phyloP scores from a whole-genome alignment of 2,797 vertebrate genomes.

The Rhinoraja longicauda region DNA sequence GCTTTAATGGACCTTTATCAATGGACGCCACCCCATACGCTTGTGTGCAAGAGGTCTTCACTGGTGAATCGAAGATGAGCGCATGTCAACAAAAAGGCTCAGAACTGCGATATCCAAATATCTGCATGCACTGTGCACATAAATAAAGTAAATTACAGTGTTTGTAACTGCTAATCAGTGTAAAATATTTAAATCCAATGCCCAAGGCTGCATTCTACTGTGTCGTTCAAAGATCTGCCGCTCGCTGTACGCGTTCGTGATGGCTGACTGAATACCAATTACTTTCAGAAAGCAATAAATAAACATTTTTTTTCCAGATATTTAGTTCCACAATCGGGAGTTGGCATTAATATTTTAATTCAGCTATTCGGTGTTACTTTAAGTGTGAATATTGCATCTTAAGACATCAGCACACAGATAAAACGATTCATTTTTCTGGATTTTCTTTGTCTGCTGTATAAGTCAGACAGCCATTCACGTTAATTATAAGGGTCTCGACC shows the following conservation, averaged over 20 bases:
- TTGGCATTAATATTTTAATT: neutral
- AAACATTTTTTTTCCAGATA: neutral
- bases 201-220: neutral
- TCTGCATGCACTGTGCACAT: neutral
- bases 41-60: neutral
- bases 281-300: neutral
- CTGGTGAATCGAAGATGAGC: too few species aligned
- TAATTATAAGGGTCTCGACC: too few species aligned
- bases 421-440: neutral
- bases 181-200: neutral
- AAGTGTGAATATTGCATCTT: neutral
- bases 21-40: neutral
- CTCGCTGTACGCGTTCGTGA: neutral
- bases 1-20: neutral
- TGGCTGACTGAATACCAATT: neutral
- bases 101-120: neutral
- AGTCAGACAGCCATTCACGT: neutral
- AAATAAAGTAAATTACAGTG: neutral
- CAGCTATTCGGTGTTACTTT: neutral
- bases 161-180: neutral
- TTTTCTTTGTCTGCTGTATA: neutral
- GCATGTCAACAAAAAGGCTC: neutral
- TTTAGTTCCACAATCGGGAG: neutral
- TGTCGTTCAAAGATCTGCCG: neutral
- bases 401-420: neutral